A percentile compares a stretch with the other conserved stretches of the same genome.
phyloP scores from a whole-genome alignment of 2,888 invertebrate species.

The Troides helena region DNA sequence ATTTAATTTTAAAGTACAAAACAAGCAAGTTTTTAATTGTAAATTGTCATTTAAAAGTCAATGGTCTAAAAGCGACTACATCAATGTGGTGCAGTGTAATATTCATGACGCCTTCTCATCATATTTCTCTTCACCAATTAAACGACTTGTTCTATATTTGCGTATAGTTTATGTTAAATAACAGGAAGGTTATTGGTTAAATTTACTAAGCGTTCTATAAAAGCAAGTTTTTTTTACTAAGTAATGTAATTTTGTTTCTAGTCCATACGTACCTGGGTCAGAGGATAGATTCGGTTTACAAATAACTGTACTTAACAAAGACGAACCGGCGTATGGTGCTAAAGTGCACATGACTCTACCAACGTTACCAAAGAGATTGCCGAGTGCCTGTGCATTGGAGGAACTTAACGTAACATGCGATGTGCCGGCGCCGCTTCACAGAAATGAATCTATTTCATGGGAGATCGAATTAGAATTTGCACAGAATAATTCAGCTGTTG shows the following conservation, averaged over 20 bases:
- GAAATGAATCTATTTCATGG: slow-evolving; percentile 51
- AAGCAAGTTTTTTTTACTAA: no score
- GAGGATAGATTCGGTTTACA: slow-evolving; percentile 54
- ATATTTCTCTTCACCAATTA: no score
- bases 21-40: no score
- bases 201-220: no score
- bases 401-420: slow-evolving; percentile 53
- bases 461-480: slow-evolving; percentile 65
- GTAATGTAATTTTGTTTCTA: slow-evolving; percentile 35
- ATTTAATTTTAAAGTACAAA: no score
- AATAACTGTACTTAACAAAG: slow-evolving; percentile 54
- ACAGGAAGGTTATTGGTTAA: no score
- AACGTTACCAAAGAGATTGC: slow-evolving; percentile 56
- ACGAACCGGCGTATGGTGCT: slow-evolving; percentile 69
- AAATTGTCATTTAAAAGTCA: no score
- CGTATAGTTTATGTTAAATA: no score
- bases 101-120: no score
- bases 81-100: no score
- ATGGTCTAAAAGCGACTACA: no score
- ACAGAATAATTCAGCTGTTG: slow-evolving; percentile 41
- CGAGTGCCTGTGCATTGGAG: slow-evolving; percentile 55
- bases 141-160: no score
- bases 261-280: slow-evolving; percentile 61
- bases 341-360: slow-evolving; percentile 56
- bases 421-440: slow-evolving; percentile 57